These are phyloP conservation scores for Zosterops pallidus DNA, from an alignment of 2,113 vertebrate genomes.

Conservation along the genomic window DNA sequence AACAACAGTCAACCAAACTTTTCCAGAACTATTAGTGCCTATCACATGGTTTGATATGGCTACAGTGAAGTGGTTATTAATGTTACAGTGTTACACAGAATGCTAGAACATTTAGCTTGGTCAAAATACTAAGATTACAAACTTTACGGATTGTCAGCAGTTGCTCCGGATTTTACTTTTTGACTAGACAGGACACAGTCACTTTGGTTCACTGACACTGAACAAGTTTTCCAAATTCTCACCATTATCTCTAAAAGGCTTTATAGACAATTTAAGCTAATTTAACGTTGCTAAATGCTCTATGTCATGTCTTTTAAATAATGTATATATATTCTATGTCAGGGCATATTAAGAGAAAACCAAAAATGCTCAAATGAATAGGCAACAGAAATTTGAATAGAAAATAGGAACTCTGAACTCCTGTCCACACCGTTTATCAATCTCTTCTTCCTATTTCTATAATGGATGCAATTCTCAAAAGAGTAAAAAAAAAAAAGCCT, in stretches of 20 bases:
- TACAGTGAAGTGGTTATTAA: background rate
- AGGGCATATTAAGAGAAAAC: background rate
- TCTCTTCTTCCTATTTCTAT: too few species aligned
- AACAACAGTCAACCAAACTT: background rate
- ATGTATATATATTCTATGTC: background rate
- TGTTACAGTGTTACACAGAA: background rate
- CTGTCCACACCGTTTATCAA: background rate
- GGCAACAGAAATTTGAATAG: background rate
- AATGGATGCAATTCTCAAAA: background rate
- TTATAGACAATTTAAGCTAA: background rate
- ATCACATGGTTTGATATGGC: background rate
- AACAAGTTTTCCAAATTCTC: background rate
- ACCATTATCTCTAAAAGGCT: background rate
- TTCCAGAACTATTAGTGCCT: background rate
- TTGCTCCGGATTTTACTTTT: background rate
- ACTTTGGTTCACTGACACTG: background rate
- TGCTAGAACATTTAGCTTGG: background rate
- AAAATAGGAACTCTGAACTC: background rate
- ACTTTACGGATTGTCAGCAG: background rate
- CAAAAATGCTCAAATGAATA: background rate
- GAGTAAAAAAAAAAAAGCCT: background rate
- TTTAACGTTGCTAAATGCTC: background rate
- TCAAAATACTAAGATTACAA: background rate
- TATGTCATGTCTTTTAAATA: background rate
- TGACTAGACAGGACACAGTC: background rate